Evolutionary conservation across 1,140 invertebrate species (phyloP), one percentile per base, ranked within the genome.

Genomic region (Heterodera carotae): DNA sequence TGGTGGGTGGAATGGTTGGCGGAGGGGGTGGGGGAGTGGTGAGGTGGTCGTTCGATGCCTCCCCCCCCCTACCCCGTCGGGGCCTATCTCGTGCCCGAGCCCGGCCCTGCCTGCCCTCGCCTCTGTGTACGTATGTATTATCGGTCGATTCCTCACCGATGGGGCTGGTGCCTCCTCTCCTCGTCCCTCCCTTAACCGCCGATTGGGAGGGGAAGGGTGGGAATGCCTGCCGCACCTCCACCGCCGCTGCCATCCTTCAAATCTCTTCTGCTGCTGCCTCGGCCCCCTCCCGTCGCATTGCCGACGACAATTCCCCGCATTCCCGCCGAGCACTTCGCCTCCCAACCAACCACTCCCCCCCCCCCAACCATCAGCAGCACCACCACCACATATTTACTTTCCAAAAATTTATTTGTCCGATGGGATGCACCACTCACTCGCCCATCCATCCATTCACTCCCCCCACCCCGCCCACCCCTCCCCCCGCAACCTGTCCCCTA

Each of bases 381-480:
- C 48, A 53, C 10, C 48, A 53, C 48, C 48, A 53, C 48, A 43
- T 53, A 53, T 53, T 53, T 53, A 53, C 48, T 53, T 53, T 53
- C 48, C 48, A 53, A 53, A 53, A 53, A 53, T 53, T 53, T 53
- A 53, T 53, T 53, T 53, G 48, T 53, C 48, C 48, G 48, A 53
- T 53, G 48, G 48, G 48, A 53, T 53, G 48, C 48, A 53, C 48
- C 48, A 53, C 48, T 53, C 48, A 53, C 48, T 53, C 48, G 48
- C 48, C 48, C 48, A 53, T 39, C 39, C 39, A 39, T 39, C 39
- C 39, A 39, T 39, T 39, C 39, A 39, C 39, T 39, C 48, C 12
- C 48, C 18, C 10, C 48, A 4, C 48, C 48, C 18, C 48, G 22
- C 18, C 5, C 48, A 53, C 48, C 48, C 48, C 12, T 5, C 48